Evolutionary conservation across 2,888 invertebrate genomes (phyloP).

Genomic region (Metalampra italica): DNA sequence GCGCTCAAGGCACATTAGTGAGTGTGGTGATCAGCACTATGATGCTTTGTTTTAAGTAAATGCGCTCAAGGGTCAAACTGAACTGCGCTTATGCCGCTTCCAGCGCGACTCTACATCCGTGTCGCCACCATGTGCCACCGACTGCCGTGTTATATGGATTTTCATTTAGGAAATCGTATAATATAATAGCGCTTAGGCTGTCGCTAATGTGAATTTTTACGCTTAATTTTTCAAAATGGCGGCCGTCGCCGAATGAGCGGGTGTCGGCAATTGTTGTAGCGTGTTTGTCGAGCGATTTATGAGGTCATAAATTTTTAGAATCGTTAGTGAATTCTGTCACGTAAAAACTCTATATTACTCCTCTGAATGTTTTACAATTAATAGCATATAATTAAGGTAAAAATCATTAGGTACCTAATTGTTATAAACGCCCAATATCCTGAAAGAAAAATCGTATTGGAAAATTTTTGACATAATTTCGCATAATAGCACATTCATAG

Average conservation of each 20-base stretch:
- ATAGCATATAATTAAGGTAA: too few species aligned
- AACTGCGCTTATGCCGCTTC: too few species aligned
- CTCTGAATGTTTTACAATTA: too few species aligned
- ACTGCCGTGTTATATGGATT: constrained; percentile 72
- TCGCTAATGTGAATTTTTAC: constrained; percentile 70
- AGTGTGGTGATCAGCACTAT: too few species aligned
- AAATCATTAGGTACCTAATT: too few species aligned
- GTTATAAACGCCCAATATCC: too few species aligned
- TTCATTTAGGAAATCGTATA: constrained; percentile 75
- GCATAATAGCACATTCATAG: too few species aligned
- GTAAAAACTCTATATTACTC: neutral
- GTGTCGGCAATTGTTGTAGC: neutral
- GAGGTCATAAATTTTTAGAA: neutral
- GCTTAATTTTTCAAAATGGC: constrained; percentile 53
- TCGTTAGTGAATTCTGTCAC: neutral
- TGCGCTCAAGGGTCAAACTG: too few species aligned
- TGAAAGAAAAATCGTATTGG: too few species aligned
- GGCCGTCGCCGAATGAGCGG: constrained; percentile 4
- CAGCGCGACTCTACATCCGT: constrained; percentile 19
- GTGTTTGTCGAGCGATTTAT: neutral
- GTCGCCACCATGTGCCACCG: constrained; percentile 58
- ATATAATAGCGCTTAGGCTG: constrained; percentile 58
- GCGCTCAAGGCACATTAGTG: too few species aligned
- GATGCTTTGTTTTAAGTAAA: too few species aligned
- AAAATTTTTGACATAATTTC: too few species aligned